Conservation (phyloP, 1,140 invertebrate species). For the Drosophila seguyi region DNA sequence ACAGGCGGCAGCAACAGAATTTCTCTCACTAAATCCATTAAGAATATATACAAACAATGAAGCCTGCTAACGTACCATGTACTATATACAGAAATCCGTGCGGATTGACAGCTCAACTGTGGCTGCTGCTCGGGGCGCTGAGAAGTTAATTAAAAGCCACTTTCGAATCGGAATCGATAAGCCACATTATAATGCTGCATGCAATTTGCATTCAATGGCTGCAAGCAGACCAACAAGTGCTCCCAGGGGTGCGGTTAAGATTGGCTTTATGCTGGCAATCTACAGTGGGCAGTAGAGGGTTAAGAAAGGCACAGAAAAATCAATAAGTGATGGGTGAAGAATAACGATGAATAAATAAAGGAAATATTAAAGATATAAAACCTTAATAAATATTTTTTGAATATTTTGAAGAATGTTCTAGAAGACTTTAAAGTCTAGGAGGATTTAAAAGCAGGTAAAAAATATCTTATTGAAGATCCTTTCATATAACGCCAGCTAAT, state of each 20-base stretch:
- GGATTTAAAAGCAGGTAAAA: not conserved
- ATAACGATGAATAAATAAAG: not conserved
- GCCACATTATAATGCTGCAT: slow-evolving; percentile 23
- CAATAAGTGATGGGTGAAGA: not conserved
- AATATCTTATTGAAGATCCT: not conserved
- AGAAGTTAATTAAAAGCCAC: slow-evolving; percentile 49
- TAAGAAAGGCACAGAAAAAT: not conserved
- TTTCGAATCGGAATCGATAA: slow-evolving; percentile 51
- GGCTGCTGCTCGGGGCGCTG: slow-evolving; percentile 1
- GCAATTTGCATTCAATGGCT: slow-evolving; percentile 42
- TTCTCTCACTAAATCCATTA: slow-evolving; percentile 23
- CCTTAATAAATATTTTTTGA: too few species aligned
- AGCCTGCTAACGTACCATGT: not conserved
- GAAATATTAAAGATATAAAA: not conserved
- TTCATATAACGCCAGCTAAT: too few species aligned
- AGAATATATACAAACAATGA: slow-evolving; percentile 4
- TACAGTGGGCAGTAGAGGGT: slow-evolving; percentile 6
- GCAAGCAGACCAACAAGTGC: slow-evolving; percentile 15
- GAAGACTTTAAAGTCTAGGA: too few species aligned
- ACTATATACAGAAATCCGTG: slow-evolving; percentile 13
- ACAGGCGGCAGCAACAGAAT: not conserved
- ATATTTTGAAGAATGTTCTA: too few species aligned
- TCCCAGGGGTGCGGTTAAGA: slow-evolving; percentile 27
- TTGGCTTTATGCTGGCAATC: not conserved
- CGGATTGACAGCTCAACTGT: slow-evolving; percentile 11